Base-by-base conservation (phyloP, 2,888 invertebrate species). In the Nephrotoma flavescens region DNA sequence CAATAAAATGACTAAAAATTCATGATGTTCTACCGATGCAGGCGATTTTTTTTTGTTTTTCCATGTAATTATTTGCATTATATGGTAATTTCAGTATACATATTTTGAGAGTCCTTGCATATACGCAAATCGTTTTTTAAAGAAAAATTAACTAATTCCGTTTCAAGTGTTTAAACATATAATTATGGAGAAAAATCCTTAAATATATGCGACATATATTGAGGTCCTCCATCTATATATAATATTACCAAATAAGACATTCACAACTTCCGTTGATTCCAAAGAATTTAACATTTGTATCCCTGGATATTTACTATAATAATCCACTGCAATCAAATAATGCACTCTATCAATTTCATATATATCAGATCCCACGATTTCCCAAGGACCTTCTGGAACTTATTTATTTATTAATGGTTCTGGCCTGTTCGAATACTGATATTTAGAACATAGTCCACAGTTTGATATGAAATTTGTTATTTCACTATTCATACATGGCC, bases 251-350 rank as follows among this genome's bases (percentile, higher is more conserved):
- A 88, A 41, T 19, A 89, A 85, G 44, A 87, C 86, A 2, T 47
- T 86, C 41, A 88, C 87, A n/a, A 87, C 44, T 11, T 31, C 31
- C 87, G 83, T 85, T 5, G 87, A 85, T 86, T 86, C 87, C 15
- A 87, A 88, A 31, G 85, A 86, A 52, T 11, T 87, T 19, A 88
- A 87, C 9, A 86, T 12, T 2, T 87, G 87, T 87, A 88, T 85
- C 87, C 88, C 88, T 19, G 87, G 44, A 86, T 87, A 88, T 86
- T 88, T 88, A 12, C 88, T 88, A 85, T 86, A 89, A 87, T 88
- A 88, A 86, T 88, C 88, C 11, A 88, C 88, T 4, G 88, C 87
- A 83, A 87, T 71, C 19, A 71, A 31, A 83, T 83, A 83, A 83
- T 83, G 31, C 83, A 83, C 31, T 52, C 87, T 87, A 41, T 86